Base-by-base conservation (phyloP, 1,140 invertebrate genomes). In the Drosophila grimshawi region DNA sequence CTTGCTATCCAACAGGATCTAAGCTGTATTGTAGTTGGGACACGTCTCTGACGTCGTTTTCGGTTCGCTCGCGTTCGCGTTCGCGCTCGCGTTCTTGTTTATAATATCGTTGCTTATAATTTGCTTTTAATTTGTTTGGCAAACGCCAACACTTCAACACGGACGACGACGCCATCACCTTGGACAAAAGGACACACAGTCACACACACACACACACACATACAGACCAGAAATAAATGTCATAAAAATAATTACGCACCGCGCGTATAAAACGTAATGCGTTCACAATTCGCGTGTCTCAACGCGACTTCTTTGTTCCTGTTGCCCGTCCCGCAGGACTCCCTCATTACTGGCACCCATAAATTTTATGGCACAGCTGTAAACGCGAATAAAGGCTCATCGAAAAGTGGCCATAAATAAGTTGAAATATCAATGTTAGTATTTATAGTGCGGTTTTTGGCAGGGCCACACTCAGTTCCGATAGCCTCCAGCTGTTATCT, bases 41-140 rank as follows among this genome's bases (percentile, higher is more conserved):
- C 19, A 19, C 43, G n/a, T 30, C 29, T 39, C 6, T 29, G n/a
- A 32, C 29, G 19, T 2, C 37, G 64, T 63, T 48, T 55, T 19
- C 1, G 19, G 19, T 19, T 19, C n/a, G n/a, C n/a, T n/a, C n/a
- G n/a, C n/a, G n/a, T n/a, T n/a, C 19, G 19, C 19, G 19, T 19
- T 19, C 19, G 19, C 19, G 19, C 19, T 19, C 19, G 62, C 37
- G 33, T 52, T n/a, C 51, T 56, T 71, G 62, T 65, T 80, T 78
- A 85, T 78, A 85, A 86, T 81, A 86, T 79, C 68, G 78, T 75
- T 81, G 74, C 76, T 89, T 89, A 85, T 88, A 88, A 88, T 88
- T 88, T 88, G 85, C 85, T 88, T 88, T 88, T 88, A 88, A 88
- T 88, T 88, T 88, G 85, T 88, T 88, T 88, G 85, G 86, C 85